Evolutionary conservation across 2,888 invertebrate genomes (phyloP), one percentile per base, ranked within the genome.

Genomic region (Lottia scabra): DNA sequence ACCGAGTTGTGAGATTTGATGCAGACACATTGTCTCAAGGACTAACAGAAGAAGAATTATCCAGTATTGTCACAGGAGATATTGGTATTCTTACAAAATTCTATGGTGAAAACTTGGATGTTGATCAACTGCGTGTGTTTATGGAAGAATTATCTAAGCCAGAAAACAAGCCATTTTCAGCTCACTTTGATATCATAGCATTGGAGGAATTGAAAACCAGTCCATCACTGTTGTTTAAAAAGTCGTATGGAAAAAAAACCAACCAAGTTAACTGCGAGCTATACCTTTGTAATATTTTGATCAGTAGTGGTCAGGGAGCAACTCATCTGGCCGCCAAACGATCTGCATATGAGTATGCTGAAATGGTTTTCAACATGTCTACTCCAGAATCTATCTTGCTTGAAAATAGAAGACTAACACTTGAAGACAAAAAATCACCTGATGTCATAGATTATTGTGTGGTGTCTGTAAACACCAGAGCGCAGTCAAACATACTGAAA

Each of bases 301-400:
- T 67, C 15, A 27, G 45, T 12, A 15, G 23, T 27, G 67, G 67
- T 13, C 43, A 46, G 45, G 67, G 48, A 16, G 27, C 38, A 16
- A 46, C 67, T 16, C 44, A 46, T 44, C 2, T 64, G 67, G 12
- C 45, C 73, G 78, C 64, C 38, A 6, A n/a, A 44, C 19, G 68
- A 68, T 0, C 15, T 68, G n/a, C 46, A 12, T 67, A 67, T 19
- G 48, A 67, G 5, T 23, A 74, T 6, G 75, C 77, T 56, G 56
- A 56, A 56, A 23, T 23, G 23, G 8, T 56, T 19, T 56, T 56
- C 15, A 56, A 56, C 56, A 56, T 23, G 23, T 23, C 56, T 12
- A 56, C n/a, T 12, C 19, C 56, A 19, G 56, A 56, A 56, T 23
- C 19, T 10, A 56, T 56, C 23, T 23, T 56, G 23, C 19, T 10